Base-by-base conservation (phyloP, 2,797 vertebrate genomes). In the Sciurus carolinensis region DNA sequence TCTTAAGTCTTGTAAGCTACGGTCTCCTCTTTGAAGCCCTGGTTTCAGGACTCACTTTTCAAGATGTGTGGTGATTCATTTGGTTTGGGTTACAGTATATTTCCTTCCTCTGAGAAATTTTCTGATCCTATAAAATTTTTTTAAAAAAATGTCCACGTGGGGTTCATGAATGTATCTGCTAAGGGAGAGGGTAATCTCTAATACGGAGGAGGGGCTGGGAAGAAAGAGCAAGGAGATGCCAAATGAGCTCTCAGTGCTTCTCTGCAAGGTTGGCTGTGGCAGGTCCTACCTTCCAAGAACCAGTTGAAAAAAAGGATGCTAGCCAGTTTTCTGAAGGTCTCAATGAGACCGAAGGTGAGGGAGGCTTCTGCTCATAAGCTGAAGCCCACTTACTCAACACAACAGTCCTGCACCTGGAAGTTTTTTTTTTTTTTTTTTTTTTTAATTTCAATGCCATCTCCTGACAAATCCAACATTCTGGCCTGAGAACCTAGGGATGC, bases 351-450 rank as follows among this genome's bases (percentile, higher is more conserved):
- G 12, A 82, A 12, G n/a, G 33, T n/a, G 69, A 87, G 24, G 2
- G 17, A 71, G 3, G 26, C 5, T 20, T 66, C 39, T 77, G 6
- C 57, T 84, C 36, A 26, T 10, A 80, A 54, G 11, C 1, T 50
- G 12, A 10, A 59, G 17, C 3, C 64, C 42, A 6, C 12, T 59
- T 86, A 8, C 3, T 47, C 11, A 5, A 4, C 42, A 28, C 7
- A 44, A 50, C 9, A 42, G 24, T 5, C 33, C 1, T 4, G 59
- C 33, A 9, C 42, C 42, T 10, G 0, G 2, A 26, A 87, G 8
- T 0, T n/a, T 17, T 20, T 39, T 5, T 18, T 28, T 17, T 20
- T 39, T 5, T 18, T 28, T 0, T n/a, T 17, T 20, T 39, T 5
- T 18, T 28, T 9, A 28, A 86, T 28, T 57, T n/a, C 42, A 33